Conservation (phyloP, 2,888 invertebrate species). For the Dyspetes luteomarginatus region DNA sequence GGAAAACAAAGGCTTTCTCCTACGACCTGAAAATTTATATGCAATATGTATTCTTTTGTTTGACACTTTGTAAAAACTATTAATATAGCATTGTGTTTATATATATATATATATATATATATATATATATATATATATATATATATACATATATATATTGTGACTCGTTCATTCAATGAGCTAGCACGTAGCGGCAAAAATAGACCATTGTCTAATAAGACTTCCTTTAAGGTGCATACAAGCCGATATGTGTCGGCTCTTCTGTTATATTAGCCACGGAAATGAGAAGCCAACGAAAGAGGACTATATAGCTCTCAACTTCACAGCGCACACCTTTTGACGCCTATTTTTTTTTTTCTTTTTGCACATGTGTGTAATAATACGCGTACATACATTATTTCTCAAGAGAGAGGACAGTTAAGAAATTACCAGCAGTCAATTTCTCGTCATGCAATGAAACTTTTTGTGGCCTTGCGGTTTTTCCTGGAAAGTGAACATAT, state of each 20-base stretch:
- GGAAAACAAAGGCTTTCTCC: constrained; percentile 5
- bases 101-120: neutral
- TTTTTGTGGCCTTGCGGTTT: constrained; percentile 36
- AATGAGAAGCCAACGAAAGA: neutral
- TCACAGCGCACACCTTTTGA: neutral
- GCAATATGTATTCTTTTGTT: constrained; percentile 14
- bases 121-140: neutral
- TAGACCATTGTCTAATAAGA: constrained; percentile 54
- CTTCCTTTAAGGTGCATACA: constrained; percentile 20
- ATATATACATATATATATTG: neutral
- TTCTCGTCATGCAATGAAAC: constrained; percentile 20
- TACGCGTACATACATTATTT: neutral
- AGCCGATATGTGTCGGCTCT: constrained; percentile 13
- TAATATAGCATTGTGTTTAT: neutral
- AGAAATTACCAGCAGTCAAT: neutral
- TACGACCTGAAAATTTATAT: constrained; percentile 9
- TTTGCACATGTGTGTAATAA: neutral
- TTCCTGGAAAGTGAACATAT: constrained; percentile 36
- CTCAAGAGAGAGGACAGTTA: neutral
- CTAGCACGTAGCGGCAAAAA: constrained; percentile 13
- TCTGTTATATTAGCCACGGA: constrained; percentile 24
- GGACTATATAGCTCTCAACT: neutral
- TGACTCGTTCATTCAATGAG: constrained; percentile 15
- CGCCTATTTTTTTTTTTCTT: neutral
- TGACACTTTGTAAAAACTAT: neutral